These are phyloP conservation scores for Lymantria dispar DNA, from an alignment of 2,888 invertebrate species.

Conservation along the genomic window DNA sequence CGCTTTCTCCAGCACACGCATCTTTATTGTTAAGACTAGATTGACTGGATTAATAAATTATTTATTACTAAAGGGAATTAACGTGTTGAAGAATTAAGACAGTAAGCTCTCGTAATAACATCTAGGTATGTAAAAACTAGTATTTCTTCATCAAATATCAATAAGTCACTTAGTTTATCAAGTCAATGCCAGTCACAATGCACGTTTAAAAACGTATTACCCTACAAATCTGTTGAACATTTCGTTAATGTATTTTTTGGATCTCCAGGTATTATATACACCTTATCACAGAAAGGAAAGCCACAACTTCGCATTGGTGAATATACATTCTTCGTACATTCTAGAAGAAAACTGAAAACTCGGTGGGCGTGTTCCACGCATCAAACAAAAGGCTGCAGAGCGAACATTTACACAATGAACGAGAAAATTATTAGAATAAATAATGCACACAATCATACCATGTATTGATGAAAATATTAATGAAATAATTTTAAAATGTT, in stretches of 20 bases:
- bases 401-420: conserved; percentile 33
- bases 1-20: too few species aligned
- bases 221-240: neutral
- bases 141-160: too few species aligned
- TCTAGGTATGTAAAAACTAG: too few species aligned
- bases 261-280: conserved; percentile 3
- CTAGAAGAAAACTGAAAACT: conserved; percentile 15
- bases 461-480: conserved; percentile 8
- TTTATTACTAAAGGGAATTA: too few species aligned
- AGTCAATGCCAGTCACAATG: too few species aligned
- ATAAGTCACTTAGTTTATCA: too few species aligned
- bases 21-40: too few species aligned
- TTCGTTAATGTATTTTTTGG: neutral
- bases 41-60: too few species aligned
- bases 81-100: too few species aligned
- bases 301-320: conserved; percentile 22
- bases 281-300: conserved; percentile 32
- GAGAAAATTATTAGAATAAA: conserved; percentile 33
- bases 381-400: conserved; percentile 39
- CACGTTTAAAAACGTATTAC: too few species aligned
- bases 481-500: neutral
- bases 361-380: conserved; percentile 50
- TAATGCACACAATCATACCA: conserved; percentile 6
- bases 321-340: conserved; percentile 28
- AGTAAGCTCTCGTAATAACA: too few species aligned